Base-by-base conservation (phyloP, 2,113 vertebrate genomes). In the Miniopterus natalensis region DNA sequence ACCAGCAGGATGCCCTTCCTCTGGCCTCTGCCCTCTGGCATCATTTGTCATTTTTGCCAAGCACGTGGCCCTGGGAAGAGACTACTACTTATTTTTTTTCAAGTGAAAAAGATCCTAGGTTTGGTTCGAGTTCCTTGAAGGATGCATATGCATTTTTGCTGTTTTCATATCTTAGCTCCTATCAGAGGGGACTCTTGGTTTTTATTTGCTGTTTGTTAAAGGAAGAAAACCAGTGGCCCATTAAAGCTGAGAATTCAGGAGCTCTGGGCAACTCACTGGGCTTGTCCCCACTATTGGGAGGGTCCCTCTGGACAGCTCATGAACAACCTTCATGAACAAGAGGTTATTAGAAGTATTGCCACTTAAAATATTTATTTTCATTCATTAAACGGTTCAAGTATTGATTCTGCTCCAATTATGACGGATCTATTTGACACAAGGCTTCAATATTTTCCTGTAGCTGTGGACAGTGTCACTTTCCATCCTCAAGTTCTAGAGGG, bases 331-430 rank as follows among this genome's bases (percentile, higher is more conserved):
- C 63, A 83, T 0, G 1, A 89, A 45, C 13, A 61, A 78, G 63
- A 95, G 63, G n/a, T 53, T 66, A 92, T 94, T 89, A 75, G 66
- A 93, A 91, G 18, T 74, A 45, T 25, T 53, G 49, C 29, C 79
- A 74, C 61, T 96, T 93, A 84, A 73, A 93, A 83, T 86, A 55
- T 78, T 71, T 78, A 47, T 49, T 84, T 65, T 93, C 49, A 57
- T 94, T 96, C 63, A 95, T 90, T 90, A 88, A 93, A 90, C 27
- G 66, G 49, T 94, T 96, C 61, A 77, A 36, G 71, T 85, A 92
- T 87, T 89, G 84, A 83, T 80, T 74, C 40, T 51, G 27, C 40
- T 93, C 63, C 31, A 65, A 36, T 71, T 79, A 70, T 80, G 74
- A 84, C 45, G 85, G 23, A 25, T 89, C 68, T 85, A 40, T 66